Evolutionary conservation across 2,113 vertebrate genomes (phyloP).

Genomic region (Apeltes quadracus): DNA sequence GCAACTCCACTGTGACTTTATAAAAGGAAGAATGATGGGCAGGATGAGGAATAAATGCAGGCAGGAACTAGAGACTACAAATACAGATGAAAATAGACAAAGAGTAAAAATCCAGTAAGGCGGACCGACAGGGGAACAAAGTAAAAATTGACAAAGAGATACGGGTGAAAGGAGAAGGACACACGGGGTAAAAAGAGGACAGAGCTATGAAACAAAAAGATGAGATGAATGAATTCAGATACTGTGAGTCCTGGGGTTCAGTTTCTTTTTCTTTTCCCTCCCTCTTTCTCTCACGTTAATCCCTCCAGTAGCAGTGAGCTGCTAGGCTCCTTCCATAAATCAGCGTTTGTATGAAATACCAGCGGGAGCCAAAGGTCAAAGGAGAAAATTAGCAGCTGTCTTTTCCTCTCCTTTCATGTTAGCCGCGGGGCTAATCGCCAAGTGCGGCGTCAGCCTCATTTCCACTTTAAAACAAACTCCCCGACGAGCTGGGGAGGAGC

Average conservation of each 20-base stretch:
- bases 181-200: conserved; percentile 30
- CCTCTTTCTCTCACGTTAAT: conserved; percentile 55
- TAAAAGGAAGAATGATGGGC: conserved; percentile 21
- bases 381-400: conserved; percentile 80
- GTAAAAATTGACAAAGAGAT: conserved; percentile 24
- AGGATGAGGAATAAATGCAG: conserved; percentile 37
- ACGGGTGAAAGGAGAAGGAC: conserved; percentile 37
- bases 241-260: conserved; percentile 44
- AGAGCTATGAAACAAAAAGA: conserved; percentile 46
- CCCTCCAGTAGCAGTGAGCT: conserved; percentile 68
- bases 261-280: conserved; percentile 2
- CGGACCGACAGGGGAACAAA: conserved; percentile 35
- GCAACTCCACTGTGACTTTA: not conserved
- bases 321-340: conserved; percentile 74
- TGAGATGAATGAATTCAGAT: conserved; percentile 45
- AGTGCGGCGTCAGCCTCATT: conserved; percentile 75
- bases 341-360: conserved; percentile 77
- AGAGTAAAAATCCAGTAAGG: conserved; percentile 31
- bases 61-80: conserved; percentile 37
- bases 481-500: conserved; percentile 67
- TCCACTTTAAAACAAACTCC: conserved; percentile 80
- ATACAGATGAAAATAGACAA: conserved; percentile 31
- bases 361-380: conserved; percentile 79
- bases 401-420: conserved; percentile 79
- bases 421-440: conserved; percentile 75